Base-by-base conservation (phyloP, 2,888 invertebrate genomes). In the Ferdinandea cuprea region DNA sequence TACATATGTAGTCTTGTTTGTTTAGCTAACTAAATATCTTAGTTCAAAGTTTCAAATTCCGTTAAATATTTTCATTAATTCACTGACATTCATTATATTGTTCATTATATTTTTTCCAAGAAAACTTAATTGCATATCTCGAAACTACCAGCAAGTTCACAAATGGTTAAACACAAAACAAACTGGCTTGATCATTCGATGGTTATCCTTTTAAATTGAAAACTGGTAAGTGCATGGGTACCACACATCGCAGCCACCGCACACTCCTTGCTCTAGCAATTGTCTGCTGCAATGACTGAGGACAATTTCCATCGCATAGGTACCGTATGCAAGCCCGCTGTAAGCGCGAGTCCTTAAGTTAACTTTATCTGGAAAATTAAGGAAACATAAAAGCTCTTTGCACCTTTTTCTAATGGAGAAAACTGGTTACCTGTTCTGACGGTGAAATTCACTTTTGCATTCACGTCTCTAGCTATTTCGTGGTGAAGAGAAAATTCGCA, bases 351-450 rank as follows among this genome's bases (percentile, higher is more conserved):
- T 65, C 56, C 48, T 46, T 56, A 56, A 63, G 42, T 48, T 56
- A 54, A 73, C 63, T 73, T 56, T 63, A 48, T 65, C 63, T 65
- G 28, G 28, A 48, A 42, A 72, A 72, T 72, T 52, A 72, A 46
- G 72, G 54, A 73, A 56, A 65, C 63, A 73, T 65, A 65, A 65
- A 73, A 73, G 73, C 73, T 73, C 56, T 73, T 65, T 56, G 56
- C 63, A 46, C 54, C 72, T 72, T 65, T 25, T 13, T 19, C 54
- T 65, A 73, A 73, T 65, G 61, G 73, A 63, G 44, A 73, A 73
- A 63, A 56, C 63, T 56, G 63, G 73, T 74, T 50, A 58, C 40
- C 11, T 44, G 19, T 13, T 32, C 48, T 25, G 7, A 42, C 28
- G 17, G 2, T 40, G 32, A 54, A 32, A 52, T 19, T 59, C 58